Percentiles rank a stretch among this genome's conserved stretches.
Conservation (phyloP, 2,888 invertebrate species). For the Julus scandinavius region DNA sequence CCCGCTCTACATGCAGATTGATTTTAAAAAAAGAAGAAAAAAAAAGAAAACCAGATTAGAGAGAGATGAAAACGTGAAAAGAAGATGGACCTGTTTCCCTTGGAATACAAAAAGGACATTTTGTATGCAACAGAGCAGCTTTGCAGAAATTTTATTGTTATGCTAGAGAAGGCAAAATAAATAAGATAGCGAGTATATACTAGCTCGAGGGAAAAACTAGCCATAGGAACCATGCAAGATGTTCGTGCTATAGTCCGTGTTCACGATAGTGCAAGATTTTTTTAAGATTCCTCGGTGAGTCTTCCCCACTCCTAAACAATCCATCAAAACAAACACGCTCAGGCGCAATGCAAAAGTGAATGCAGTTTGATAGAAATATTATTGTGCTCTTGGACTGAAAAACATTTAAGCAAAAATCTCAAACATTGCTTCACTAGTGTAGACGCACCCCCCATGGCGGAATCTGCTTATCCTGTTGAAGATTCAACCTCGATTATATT, state of each 20-base stretch:
- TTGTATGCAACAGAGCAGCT: constrained; percentile 11
- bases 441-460: neutral
- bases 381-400: neutral
- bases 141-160: constrained; percentile 36
- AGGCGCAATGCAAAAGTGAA: constrained; percentile 4
- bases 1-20: neutral
- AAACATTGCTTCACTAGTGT: neutral
- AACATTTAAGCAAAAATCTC: neutral
- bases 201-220: neutral
- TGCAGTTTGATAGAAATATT: constrained; percentile 36
- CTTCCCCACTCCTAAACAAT: neutral
- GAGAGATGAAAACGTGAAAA: constrained; percentile 2
- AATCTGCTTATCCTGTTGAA: too few relatives aligned
- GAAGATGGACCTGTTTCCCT: constrained; percentile 12
- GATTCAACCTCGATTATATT: too few relatives aligned
- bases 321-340: constrained; percentile 2
- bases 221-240: constrained; percentile 23
- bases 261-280: neutral
- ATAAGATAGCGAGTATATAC: neutral
- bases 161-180: constrained; percentile 36
- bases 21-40: neutral
- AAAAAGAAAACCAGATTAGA: constrained; percentile 3
- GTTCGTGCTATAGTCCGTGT: neutral
- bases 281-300: neutral
- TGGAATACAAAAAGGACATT: constrained; percentile 19